Evolutionary conservation across 2,113 vertebrate species (phyloP).

Genomic region (Pongo pygmaeus): DNA sequence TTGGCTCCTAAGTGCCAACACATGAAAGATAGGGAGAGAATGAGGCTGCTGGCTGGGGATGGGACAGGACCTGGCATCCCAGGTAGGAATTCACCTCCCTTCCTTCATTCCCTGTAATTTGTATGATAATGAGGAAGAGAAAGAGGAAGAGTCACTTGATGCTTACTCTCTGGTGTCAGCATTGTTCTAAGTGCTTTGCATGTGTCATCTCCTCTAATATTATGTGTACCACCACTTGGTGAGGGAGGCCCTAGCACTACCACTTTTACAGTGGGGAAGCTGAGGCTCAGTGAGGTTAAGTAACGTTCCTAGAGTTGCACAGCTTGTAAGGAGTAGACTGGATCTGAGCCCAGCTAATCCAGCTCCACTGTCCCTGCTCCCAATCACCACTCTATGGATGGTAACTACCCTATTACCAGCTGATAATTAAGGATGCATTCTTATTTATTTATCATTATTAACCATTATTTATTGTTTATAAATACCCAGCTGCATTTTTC

Average conservation of each 20-base stretch:
- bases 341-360: not conserved
- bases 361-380: not conserved
- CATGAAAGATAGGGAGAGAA: not conserved
- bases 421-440: not conserved
- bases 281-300: not conserved
- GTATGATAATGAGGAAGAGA: not conserved
- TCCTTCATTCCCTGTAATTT: not conserved
- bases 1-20: not conserved
- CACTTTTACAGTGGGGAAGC: not conserved
- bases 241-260: not conserved
- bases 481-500: not conserved
- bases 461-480: not conserved
- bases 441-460: not conserved
- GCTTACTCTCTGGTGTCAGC: not conserved
- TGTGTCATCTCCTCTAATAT: not conserved
- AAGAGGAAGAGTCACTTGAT: not conserved
- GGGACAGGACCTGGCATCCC: not conserved
- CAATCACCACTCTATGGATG: not conserved
- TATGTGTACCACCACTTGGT: rapidly evolving
- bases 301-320: not conserved
- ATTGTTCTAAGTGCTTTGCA: not conserved
- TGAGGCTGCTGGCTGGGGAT: not conserved
- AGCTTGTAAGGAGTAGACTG: not conserved
- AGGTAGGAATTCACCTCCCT: not conserved
- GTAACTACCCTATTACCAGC: not conserved